Base-by-base conservation (phyloP, 1,140 invertebrate genomes). In the Mizuhopecten yessoensis region DNA sequence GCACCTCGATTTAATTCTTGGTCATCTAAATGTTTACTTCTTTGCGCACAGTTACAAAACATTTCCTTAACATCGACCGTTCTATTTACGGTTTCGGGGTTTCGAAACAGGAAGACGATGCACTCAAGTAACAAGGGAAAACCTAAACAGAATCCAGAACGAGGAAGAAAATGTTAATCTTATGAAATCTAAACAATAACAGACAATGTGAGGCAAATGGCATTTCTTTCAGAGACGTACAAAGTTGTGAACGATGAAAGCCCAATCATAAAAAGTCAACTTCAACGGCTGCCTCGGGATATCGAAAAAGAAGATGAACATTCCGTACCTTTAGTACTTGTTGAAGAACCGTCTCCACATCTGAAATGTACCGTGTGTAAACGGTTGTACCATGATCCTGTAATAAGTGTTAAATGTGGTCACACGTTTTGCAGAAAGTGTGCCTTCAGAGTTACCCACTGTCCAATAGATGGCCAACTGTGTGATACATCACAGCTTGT, bases 351-450 rank as follows among this genome's bases (percentile, higher is more conserved):
- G 5, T 93, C 90, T 42, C 90, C 87, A 29, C 94, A 95, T 91
- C 90, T 95, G 11, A 91, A 91, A 34, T 95, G 95, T 90, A 93
- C 94, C 29, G 89, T 94, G 5, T 95, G 95, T 92, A 86, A 87
- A 33, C 89, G 90, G 20, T 49, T 95, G 23, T 95, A 95, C 42
- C 87, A 33, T 9, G 93, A 95, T n/a, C 95, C 95, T 11, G 95
- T 95, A 0, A 95, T 95, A 15, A 95, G 92, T 88, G 92, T 95
- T 2, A 89, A 86, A 45, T 95, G 95, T 92, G 95, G 95, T 15
- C 95, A 95, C 91, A 95, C 95, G 15, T 95, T 95, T 87, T 95
- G 95, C 87, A 95, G 93, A 45, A 91, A 88, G 15, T 95, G 95
- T 91, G 92, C 93, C 0, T 90, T 90, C 33, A 88, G 39, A 0